Base-by-base conservation (phyloP, 2,113 vertebrate species). In the Gymnobelideus leadbeateri region DNA sequence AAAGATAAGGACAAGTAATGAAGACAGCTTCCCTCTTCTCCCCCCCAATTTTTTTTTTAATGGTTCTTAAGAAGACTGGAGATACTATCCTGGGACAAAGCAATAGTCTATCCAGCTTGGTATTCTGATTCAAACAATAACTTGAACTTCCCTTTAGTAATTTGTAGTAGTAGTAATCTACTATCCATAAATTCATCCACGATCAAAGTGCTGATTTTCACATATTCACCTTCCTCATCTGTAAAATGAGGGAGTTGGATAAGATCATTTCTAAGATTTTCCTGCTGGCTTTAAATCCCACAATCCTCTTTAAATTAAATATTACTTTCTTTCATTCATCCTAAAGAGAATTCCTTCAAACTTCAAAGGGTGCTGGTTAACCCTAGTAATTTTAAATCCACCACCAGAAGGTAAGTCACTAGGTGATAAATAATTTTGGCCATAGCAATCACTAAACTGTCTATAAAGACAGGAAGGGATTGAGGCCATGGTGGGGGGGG, bases 161-260 rank as follows among this genome's bases (percentile, higher is more conserved):
- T 26, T 24, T 43, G n/a, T 50, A 91, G 77, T 94, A 52, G n/a
- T 50, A 91, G 77, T 94, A 52, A 26, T n/a, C 21, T 51, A 89
- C 90, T 49, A 95, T 51, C 26, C 46, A 49, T 21, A 1, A 95
- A 90, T 94, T 1, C 6, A n/a, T 92, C 61, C 57, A 77, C 19
- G n/a, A 37, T 92, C 90, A 95, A 89, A 24, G 31, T 31, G 28
- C 28, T 61, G 26, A 77, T 92, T 91, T 94, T 90, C 92, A 68
- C 92, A 49, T 25, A 77, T 89, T 93, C 92, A 68, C 47, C 91
- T 97, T 93, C 49, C 94, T 57, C 55, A 84, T 57, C 90, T 95
- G 57, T 89, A 77, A 50, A 92, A n/a, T 92, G 93, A 16, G 12
- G 9, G 8, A 94, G 47, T 61, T 61, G 55, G 26, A 61, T 26